Evolutionary conservation across 1,140 invertebrate genomes (phyloP).

Genomic region (Pemphigus obesinymphae): DNA sequence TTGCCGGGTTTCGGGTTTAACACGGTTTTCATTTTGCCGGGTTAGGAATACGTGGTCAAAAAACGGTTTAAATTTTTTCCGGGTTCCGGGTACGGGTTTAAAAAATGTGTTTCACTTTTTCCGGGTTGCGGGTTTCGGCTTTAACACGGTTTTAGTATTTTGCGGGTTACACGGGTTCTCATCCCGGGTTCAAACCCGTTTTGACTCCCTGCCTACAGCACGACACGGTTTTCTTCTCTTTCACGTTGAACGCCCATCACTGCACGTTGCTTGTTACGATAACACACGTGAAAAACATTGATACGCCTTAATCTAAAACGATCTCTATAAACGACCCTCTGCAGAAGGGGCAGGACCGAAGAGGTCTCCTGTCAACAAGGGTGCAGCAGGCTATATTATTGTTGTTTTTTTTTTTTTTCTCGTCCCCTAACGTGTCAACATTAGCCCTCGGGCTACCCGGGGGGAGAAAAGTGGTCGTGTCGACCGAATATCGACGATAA

Average conservation of each 20-base stretch:
- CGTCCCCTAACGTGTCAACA: slow-evolving; percentile 16
- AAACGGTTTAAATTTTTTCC: too few species aligned
- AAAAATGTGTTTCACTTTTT: too few species aligned
- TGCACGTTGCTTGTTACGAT: neutral
- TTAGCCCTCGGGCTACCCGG: neutral
- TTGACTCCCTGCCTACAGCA: too few species aligned
- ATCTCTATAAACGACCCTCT: slow-evolving; percentile 4
- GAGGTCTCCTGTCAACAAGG: neutral
- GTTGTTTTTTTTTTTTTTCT: neutral
- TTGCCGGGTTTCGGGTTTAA: too few species aligned
- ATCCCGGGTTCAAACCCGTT: too few species aligned
- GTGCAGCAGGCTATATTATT: neutral
- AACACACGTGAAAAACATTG: slow-evolving; percentile 17
- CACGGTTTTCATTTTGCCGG: too few species aligned
- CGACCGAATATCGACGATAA: slow-evolving; percentile 31
- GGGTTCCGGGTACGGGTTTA: too few species aligned
- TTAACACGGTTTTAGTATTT: too few species aligned
- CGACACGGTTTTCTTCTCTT: neutral
- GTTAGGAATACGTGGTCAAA: too few species aligned
- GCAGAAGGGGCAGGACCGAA: neutral
- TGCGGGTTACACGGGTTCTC: too few species aligned
- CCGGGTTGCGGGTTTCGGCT: too few species aligned
- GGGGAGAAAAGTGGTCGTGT: neutral
- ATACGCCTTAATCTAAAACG: slow-evolving; percentile 7
- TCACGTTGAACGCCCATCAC: neutral